These are phyloP conservation scores for Xyrichtys novacula DNA, from an alignment of 2,797 vertebrate species.

Conservation along the genomic window DNA sequence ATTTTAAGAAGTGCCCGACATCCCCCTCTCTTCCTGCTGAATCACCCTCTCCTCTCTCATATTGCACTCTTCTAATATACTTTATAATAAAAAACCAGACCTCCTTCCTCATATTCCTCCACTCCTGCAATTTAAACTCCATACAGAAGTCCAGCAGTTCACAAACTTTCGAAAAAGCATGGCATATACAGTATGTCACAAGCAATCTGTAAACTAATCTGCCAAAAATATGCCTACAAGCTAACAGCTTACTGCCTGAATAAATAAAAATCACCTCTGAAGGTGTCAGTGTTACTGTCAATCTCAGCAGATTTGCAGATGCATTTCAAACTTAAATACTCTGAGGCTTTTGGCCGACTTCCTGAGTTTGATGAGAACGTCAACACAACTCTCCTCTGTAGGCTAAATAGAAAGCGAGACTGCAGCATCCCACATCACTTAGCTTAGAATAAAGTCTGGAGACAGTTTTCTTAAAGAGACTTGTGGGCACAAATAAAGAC, in stretches of 20 bases:
- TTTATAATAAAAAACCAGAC: slow-evolving; percentile 12
- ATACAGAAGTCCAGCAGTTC: neutral
- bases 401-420: neutral
- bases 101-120: neutral
- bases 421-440: neutral
- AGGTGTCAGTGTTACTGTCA: neutral
- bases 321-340: neutral
- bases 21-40: slow-evolving; percentile 34
- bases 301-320: neutral
- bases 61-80: slow-evolving; percentile 21
- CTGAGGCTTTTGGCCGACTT: neutral
- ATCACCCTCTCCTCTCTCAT: slow-evolving; percentile 23
- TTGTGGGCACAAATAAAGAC: too few species aligned
- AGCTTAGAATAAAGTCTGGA: neutral
- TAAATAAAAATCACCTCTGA: neutral
- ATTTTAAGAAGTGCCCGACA: slow-evolving; percentile 45
- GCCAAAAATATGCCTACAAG: neutral
- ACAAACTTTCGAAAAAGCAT: neutral
- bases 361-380: neutral
- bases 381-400: too few species aligned
- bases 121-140: neutral
- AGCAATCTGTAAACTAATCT: too few species aligned
- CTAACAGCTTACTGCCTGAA: neutral
- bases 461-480: neutral
- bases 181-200: too few species aligned